Conservation (phyloP, 2,888 invertebrate species). For the Himalopsyche kuldschensis region DNA sequence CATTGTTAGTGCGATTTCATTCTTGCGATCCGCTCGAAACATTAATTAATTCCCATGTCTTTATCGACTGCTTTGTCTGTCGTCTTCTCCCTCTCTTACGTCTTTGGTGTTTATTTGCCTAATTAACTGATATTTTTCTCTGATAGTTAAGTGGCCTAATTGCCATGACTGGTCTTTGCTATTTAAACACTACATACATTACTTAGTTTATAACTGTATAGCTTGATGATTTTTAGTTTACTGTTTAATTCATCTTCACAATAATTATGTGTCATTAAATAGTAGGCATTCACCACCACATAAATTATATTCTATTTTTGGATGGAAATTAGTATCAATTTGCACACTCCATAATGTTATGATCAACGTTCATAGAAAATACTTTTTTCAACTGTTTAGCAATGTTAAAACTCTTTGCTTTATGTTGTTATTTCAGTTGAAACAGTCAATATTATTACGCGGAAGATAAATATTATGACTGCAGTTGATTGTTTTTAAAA, state of each 20-base stretch:
- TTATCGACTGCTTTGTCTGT: neutral
- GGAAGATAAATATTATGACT: neutral
- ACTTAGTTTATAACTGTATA: neutral
- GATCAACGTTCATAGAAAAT: neutral
- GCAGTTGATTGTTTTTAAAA: neutral
- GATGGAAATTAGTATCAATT: neutral
- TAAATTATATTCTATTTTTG: neutral
- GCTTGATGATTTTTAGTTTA: neutral
- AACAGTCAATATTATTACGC: neutral
- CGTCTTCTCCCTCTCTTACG: neutral
- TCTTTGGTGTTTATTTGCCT: neutral
- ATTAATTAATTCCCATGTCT: neutral
- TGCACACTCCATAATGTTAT: neutral
- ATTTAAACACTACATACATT: neutral
- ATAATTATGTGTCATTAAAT: neutral
- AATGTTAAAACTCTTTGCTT: neutral
- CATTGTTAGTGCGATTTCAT: neutral
- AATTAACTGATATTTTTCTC: neutral
- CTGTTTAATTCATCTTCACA: neutral
- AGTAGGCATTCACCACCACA: neutral
- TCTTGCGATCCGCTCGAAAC: neutral
- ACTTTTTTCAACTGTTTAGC: neutral
- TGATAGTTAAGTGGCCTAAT: constrained; percentile 11
- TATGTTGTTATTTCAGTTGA: neutral
- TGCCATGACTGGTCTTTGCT: constrained; percentile 4